These are phyloP conservation scores for Papilio polytes DNA, from an alignment of 1,140 invertebrate genomes.

Conservation along the genomic window DNA sequence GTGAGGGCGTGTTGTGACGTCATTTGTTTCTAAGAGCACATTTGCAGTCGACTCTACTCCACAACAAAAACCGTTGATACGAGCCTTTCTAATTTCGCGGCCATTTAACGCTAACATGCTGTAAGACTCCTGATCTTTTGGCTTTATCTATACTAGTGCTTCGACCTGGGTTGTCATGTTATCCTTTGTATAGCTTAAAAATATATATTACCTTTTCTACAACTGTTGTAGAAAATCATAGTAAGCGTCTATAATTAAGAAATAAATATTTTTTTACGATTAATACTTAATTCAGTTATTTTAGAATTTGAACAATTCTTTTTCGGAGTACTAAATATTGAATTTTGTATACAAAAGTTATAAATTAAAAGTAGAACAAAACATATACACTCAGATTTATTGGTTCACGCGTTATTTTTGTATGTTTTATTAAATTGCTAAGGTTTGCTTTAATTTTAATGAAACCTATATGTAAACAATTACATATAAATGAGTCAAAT, in stretches of 20 bases:
- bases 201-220: too few species aligned
- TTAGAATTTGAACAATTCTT: too few species aligned
- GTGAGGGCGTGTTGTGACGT: not conserved
- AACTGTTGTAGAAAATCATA: too few species aligned
- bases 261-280: too few species aligned
- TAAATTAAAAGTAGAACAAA: not conserved
- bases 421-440: not conserved
- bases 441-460: not conserved
- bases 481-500: not conserved
- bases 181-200: too few species aligned
- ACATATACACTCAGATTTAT: not conserved
- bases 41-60: not conserved
- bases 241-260: too few species aligned
- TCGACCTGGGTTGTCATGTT: not conserved
- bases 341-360: too few species aligned
- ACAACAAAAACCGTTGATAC: constrained; percentile 5
- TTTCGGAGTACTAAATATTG: too few species aligned
- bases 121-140: constrained; percentile 3
- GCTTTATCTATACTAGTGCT: not conserved
- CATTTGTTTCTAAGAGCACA: not conserved
- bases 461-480: not conserved
- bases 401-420: not conserved
- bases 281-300: too few species aligned
- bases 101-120: constrained; percentile 19
- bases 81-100: constrained; percentile 19